Base-by-base conservation (phyloP, 2,113 vertebrate species). In the Alectura lathami region DNA sequence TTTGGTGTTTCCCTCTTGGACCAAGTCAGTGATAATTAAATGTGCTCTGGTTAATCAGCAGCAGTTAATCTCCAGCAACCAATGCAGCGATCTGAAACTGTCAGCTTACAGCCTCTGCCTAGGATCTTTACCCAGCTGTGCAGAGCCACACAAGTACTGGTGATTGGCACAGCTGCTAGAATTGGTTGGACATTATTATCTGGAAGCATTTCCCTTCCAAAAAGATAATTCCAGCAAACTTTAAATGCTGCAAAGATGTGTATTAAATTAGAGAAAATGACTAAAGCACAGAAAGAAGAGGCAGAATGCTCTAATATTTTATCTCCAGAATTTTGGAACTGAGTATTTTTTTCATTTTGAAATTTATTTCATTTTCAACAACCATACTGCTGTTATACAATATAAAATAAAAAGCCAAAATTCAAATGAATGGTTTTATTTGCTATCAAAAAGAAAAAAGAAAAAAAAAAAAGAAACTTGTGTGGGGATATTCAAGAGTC, bases 21-120 rank as follows among this genome's bases (percentile, higher is more conserved):
- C 24, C 51, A 68, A 84, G 83, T 45, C 40, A 69, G 56, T 91
- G 79, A 72, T 86, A 75, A 93, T 92, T 83, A 87, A 91, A 82
- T 68, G 34, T 24, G 45, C 48, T 78, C 74, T 95, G 74, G 70
- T 94, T 89, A 83, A 93, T 89, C 32, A 93, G 29, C 29, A 86
- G 47, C 50, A 43, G 27, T 67, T 87, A 36, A 91, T 93, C 47
- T 87, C 45, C 20, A 91, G 53, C 62, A 73, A 45, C 36, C 42
- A 40, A 3, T 42, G 30, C 50, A 74, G 77, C 60, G 72, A 30
- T 66, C 38, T 63, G 42, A 67, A 60, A 38, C 11, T 85, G 17
- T 9, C 0, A 5, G 32, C 22, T 91, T 83, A 5, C 22, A 82
- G 29, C 27, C 63, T 73, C 87, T 86, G 67, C 6, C 59, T 66